Evolutionary conservation across 2,797 vertebrate species (phyloP), one percentile per base, ranked within the genome.

Genomic region (Tarsius wallacei): DNA sequence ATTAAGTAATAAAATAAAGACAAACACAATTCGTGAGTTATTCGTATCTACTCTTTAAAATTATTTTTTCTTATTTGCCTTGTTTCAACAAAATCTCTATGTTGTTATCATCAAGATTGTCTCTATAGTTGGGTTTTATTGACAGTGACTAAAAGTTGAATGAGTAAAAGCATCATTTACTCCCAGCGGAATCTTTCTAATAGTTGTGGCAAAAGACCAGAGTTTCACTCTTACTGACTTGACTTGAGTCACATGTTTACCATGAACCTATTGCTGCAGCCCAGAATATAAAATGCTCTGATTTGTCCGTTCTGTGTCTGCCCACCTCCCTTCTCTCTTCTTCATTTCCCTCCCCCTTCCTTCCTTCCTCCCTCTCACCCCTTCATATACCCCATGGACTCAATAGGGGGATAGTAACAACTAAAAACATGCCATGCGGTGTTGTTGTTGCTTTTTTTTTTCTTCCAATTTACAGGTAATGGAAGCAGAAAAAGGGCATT

Each of bases 321-420:
- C 66, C n/a, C 33, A 31, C 66, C n/a, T 36, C 2, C 11, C 66
- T 36, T 33, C 3, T 16, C 26, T 1, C 16, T 28, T 4, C 21
- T 63, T 42, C n/a, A 11, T 89, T n/a, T 21, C 15, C 19, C 1
- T 1, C 19, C 31, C 51, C 13, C 24, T 12, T 28, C 26, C 68
- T 19, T 1, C n/a, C 15, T 68, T 49, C 22, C 11, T 0, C 47
- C 24, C 16, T 4, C 1, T 3, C 13, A 70, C 11, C 12, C 19
- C 42, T 42, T 42, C n/a, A 21, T 24, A 55, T 2, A 47, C n/a
- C 7, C 8, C 49, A n/a, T 3, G 17, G 24, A 31, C 31, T 66
- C 57, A 59, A 49, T 24, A 6, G 3, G 5, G 28, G 80, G 6
- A 55, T 16, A 42, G 36, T 11, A 53, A 28, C 1, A 74, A 22